Base-by-base conservation (phyloP, 64 coral and sea anemone genomes). In the Catalaphyllia jardinei region DNA sequence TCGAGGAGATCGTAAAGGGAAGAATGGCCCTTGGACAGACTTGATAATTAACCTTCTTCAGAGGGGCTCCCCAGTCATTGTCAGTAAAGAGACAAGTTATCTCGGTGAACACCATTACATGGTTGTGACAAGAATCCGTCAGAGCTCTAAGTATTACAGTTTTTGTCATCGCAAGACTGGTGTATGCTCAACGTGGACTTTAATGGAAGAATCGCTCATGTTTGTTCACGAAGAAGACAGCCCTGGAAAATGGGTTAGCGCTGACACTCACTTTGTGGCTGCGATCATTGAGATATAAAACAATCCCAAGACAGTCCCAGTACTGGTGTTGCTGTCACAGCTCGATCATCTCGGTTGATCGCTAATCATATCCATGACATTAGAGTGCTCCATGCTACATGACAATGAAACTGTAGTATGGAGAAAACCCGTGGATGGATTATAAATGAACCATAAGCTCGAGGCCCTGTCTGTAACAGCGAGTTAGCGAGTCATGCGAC, bases 211-310 rank as follows among this genome's bases (percentile, higher is more conserved):
- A 61, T 92, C 82, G 0, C 67, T 91, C 39, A 27, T 93, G 50
- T 93, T 80, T 79, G 75, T 97, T 22, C 91, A 86, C 35, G 77
- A 86, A 33, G 81, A 85, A 46, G 81, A 85, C 14, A 71, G 24
- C 2, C 81, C 63, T 71, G 81, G 81, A 14, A 93, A 80, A 88
- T 97, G 95, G 95, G 95, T 93, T 31, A 93, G 64, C 60, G 67
- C 88, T 71, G 91, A 97, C 71, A 88, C 84, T 8, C 35, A 74
- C 14, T 97, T 97, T 88, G 49, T 72, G 27, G 92, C 82, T 76
- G 92, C 95, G 57, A 19, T 97, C 33, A 27, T 94, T 60, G 59
- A 63, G 24, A 79, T 79, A 59, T 87, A 29, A 87, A 69, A 27
- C 33, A 25, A 35, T 35, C 79, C 1, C 9, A 39, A 39, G 30